Conservation (phyloP, 1,140 invertebrate genomes). For the Thaumatotibia leucotreta region DNA sequence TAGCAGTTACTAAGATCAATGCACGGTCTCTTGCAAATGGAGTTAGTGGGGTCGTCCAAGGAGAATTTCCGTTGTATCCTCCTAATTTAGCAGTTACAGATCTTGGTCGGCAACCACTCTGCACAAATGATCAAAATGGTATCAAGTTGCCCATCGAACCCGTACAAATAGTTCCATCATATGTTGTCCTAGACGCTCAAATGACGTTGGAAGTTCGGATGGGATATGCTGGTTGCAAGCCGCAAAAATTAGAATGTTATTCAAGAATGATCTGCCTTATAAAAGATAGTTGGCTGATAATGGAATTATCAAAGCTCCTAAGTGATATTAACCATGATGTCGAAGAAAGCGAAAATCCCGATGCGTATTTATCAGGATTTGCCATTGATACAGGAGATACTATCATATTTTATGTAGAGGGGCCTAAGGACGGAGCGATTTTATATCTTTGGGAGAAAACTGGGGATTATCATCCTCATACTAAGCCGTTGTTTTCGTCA, state of each 20-base stretch:
- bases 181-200: constrained; percentile 46
- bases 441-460: constrained; percentile 48
- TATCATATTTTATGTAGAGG: constrained; percentile 52
- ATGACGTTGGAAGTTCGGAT: constrained; percentile 56
- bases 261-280: constrained; percentile 49
- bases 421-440: constrained; percentile 45
- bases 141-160: constrained; percentile 30
- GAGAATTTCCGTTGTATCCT: constrained; percentile 54
- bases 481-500: constrained; percentile 48
- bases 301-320: constrained; percentile 35
- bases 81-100: constrained; percentile 20
- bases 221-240: constrained; percentile 56
- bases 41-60: constrained; percentile 40
- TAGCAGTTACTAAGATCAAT: constrained; percentile 56
- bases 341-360: constrained; percentile 12
- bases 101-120: constrained; percentile 34
- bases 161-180: constrained; percentile 35
- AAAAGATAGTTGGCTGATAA: constrained; percentile 25
- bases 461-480: constrained; percentile 39
- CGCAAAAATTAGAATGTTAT: constrained; percentile 32
- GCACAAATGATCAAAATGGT: constrained; percentile 54
- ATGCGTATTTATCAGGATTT: constrained; percentile 54
- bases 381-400: constrained; percentile 43
- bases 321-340: constrained; percentile 40
- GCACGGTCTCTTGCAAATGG: constrained; percentile 39